Evolutionary conservation across 2,888 invertebrate species (phyloP), one percentile per base, ranked within the genome.

Genomic region (Sinopyrophorus schimmeli): DNA sequence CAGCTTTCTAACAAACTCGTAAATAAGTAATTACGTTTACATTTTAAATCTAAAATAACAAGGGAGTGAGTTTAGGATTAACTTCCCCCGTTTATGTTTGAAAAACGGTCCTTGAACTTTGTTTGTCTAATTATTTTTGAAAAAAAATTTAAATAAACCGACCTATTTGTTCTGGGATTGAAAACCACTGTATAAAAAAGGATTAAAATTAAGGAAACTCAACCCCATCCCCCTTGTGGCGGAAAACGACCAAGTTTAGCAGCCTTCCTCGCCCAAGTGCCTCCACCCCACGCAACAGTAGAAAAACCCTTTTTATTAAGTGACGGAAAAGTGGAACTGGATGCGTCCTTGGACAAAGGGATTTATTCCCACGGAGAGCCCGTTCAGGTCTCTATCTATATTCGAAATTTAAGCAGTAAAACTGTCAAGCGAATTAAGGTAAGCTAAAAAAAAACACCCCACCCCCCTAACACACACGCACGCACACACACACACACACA

Each of bases 261-360:
- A 9, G 57, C 57, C 14, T 58, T 62, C 31, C 48, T 73, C 9
- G 68, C 72, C 60, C 76, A 75, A 53, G 67, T 76, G 47, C 78
- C 81, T 1, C 80, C 85, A 10, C 88, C 91, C 1, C 81, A 82
- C 48, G 87, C 84, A 0, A 75, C 80, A 1, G 83, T 86, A 5
- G 88, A 89, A 63, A 91, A 91, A 64, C 89, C 87, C n/a, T 91
- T 92, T 67, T 76, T 92, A 20, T 78, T 92, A 38, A 90, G 89
- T 61, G 90, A 91, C 60, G 92, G 92, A 35, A 82, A 86, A 56
- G 85, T 93, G 53, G 81, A 84, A 58, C 72, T 93, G 34, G 86
- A 88, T 65, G 90, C 90, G 1, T 83, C 84, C 65, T 75, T 93
- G 61, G 88, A 92, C 73, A 88, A 87, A 64, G 84, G 87, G 16